These are phyloP conservation scores for Willowsia nigromaculata DNA, from an alignment of 2,888 invertebrate species.

Conservation along the genomic window DNA sequence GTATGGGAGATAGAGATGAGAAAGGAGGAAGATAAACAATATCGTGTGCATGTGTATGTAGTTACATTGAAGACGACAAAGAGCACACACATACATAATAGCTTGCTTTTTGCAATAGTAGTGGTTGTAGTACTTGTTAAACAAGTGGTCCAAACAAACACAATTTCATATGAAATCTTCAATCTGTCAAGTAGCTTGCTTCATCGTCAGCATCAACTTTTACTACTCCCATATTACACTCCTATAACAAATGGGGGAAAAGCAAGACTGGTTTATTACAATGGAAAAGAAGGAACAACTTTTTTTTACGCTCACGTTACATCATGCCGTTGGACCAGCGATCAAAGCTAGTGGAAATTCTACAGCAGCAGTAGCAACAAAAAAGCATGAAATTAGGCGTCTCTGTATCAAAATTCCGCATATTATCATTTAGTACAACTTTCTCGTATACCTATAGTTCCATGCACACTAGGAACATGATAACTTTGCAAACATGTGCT, in stretches of 20 bases:
- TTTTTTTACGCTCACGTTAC: constrained; percentile 29
- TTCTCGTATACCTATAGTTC: not conserved
- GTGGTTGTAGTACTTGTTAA: constrained; percentile 32
- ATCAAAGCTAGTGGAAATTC: not conserved
- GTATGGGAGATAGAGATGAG: not conserved
- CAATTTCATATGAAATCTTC: constrained; percentile 39
- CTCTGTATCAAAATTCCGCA: not conserved
- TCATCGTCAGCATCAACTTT: not conserved
- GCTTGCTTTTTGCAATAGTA: not conserved
- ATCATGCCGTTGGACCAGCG: not conserved
- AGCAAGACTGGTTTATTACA: constrained; percentile 19
- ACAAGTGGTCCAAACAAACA: constrained; percentile 54
- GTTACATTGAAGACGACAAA: constrained; percentile 15
- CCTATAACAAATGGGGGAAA: not conserved
- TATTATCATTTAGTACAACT: not conserved
- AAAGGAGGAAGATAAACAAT: not conserved
- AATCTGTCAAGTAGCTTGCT: constrained; percentile 39
- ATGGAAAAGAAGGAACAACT: constrained; percentile 31
- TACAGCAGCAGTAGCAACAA: not conserved
- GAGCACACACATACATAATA: not conserved
- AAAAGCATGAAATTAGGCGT: constrained; percentile 1
- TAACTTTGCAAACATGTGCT: not conserved
- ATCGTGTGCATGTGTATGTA: not conserved
- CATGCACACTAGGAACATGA: not conserved
- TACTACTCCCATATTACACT: not conserved